Evolutionary conservation across 2,888 invertebrate genomes (phyloP).

Genomic region (Polyommatus iphigenia): DNA sequence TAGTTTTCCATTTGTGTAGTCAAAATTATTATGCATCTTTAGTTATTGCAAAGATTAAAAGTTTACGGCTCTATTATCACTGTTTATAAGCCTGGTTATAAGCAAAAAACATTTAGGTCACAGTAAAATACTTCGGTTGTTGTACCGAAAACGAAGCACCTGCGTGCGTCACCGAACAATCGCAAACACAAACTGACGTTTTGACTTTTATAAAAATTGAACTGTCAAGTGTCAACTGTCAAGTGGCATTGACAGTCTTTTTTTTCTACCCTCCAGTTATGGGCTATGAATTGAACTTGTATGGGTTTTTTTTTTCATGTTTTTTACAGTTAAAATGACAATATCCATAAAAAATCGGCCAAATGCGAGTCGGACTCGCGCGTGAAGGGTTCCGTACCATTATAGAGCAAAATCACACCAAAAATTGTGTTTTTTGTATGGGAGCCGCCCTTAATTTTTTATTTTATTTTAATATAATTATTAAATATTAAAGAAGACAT

Average conservation of each 20-base stretch:
- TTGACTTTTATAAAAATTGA: neutral
- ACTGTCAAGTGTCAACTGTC: neutral
- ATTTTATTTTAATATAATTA: no score
- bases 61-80: neutral
- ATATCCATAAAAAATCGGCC: no score
- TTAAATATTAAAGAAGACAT: no score
- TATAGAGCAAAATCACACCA: no score
- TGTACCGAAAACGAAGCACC: neutral
- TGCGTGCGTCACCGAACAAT: neutral
- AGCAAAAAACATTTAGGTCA: conserved; percentile 2
- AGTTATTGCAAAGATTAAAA: neutral
- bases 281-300: no score
- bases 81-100: neutral
- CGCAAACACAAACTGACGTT: conserved; percentile 20
- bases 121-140: conserved; percentile 8
- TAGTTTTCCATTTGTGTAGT: neutral
- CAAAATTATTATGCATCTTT: neutral
- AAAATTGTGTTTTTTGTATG: no score
- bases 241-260: neutral
- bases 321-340: no score
- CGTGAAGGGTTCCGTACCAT: no score
- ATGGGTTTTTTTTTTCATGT: no score
- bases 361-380: no score
- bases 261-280: neutral
- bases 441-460: no score